phyloP scores from a whole-genome alignment of 2,113 vertebrate species.

The Tringa solitaria region DNA sequence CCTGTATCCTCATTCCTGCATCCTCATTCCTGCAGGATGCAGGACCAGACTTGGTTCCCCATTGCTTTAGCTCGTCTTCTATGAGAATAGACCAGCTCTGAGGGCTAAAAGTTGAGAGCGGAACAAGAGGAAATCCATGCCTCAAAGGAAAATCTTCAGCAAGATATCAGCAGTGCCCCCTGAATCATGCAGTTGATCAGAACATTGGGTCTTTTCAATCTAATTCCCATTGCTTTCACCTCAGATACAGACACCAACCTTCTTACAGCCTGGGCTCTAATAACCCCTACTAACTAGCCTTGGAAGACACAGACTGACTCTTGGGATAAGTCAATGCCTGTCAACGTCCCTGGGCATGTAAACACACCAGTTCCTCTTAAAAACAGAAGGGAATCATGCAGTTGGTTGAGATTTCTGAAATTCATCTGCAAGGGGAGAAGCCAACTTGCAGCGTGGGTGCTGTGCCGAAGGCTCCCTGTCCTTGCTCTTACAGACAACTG shows the following conservation, averaged over 20 bases:
- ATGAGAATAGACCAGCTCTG: not conserved
- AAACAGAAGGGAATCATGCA: not conserved
- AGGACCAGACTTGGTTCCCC: not conserved
- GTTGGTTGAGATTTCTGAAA: not conserved
- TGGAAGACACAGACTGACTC: not conserved
- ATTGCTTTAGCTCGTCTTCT: not conserved
- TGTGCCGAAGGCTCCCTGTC: not conserved
- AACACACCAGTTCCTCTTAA: not conserved
- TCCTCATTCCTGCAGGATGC: not conserved
- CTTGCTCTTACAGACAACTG: not conserved
- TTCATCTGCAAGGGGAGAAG: not conserved
- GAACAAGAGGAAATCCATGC: not conserved
- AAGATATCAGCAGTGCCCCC: not conserved
- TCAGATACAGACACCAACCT: not conserved
- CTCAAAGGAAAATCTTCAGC: not conserved
- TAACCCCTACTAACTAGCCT: not conserved
- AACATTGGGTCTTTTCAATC: not conserved
- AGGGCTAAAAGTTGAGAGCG: not conserved
- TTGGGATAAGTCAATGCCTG: not conserved
- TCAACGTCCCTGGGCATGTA: not conserved
- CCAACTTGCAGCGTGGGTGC: rapidly evolving
- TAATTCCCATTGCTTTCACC: not conserved
- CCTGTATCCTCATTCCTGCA: not conserved
- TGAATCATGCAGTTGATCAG: not conserved
- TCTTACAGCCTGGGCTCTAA: not conserved